Conservation (phyloP, 2,113 vertebrate genomes). For the Grus americana region DNA sequence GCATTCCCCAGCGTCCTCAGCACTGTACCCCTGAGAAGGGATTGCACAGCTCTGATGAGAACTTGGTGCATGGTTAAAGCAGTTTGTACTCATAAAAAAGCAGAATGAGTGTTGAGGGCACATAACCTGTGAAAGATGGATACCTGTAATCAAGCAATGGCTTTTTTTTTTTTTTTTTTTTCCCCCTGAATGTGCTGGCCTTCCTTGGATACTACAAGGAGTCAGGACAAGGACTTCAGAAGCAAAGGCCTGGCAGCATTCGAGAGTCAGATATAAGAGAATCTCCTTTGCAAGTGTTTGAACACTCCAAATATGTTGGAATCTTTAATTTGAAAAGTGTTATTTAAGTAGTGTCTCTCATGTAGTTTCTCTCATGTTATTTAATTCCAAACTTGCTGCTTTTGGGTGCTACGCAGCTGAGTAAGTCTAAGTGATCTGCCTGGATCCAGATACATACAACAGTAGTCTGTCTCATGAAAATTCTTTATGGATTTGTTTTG, state of each 20-base stretch:
- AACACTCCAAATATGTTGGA: neutral
- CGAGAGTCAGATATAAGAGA: neutral
- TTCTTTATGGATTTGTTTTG: neutral
- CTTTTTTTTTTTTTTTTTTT: too few species aligned
- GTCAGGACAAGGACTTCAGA: neutral
- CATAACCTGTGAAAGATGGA: neutral
- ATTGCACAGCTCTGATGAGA: neutral
- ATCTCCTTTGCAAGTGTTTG: neutral
- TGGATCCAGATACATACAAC: neutral
- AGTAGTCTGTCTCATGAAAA: neutral
- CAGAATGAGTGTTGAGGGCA: neutral
- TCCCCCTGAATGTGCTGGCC: neutral
- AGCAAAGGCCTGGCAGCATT: neutral
- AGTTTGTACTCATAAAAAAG: neutral
- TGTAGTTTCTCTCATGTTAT: neutral
- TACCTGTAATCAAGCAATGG: neutral
- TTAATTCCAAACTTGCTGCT: neutral
- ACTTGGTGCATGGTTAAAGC: neutral
- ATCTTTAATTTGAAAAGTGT: neutral
- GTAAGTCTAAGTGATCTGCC: neutral
- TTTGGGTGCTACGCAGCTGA: neutral
- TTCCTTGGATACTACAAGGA: neutral
- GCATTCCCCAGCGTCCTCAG: neutral
- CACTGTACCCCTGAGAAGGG: neutral
- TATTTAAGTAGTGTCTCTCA: neutral